A percentile compares a stretch with the other conserved stretches of the same genome.
Conservation (phyloP, 2,888 invertebrate species). For the Sphinx pinastri region DNA sequence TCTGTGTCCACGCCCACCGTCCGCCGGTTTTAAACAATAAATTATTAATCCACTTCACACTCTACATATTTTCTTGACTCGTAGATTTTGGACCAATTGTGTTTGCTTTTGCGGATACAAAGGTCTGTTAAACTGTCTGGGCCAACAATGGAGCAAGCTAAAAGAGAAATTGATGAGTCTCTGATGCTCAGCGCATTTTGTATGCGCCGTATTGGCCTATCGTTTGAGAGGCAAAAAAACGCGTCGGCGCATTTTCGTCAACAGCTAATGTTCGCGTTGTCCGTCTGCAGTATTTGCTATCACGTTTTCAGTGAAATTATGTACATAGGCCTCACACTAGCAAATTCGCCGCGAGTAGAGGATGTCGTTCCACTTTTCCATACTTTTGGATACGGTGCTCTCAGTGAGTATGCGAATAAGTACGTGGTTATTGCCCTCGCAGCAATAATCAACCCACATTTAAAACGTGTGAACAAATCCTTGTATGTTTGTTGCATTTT, state of each 20-base stretch:
- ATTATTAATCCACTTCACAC: slow-evolving; percentile 29
- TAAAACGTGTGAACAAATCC: not conserved
- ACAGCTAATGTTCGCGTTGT: slow-evolving; percentile 60
- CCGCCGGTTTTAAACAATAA: slow-evolving; percentile 33
- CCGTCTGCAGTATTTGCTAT: slow-evolving; percentile 65
- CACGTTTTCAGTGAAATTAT: slow-evolving; percentile 75
- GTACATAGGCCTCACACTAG: slow-evolving; percentile 69
- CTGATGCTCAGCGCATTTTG: slow-evolving; percentile 62
- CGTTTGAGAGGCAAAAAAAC: slow-evolving; percentile 57
- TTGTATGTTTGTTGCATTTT: slow-evolving; percentile 1
- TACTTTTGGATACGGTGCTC: slow-evolving; percentile 74
- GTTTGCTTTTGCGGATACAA: slow-evolving; percentile 36
- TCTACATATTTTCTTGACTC: slow-evolving; percentile 26
- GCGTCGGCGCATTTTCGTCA: slow-evolving; percentile 51
- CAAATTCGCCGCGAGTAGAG: slow-evolving; percentile 73
- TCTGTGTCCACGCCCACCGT: slow-evolving; percentile 36
- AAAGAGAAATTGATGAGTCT: slow-evolving; percentile 66
- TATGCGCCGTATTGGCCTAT: slow-evolving; percentile 68
- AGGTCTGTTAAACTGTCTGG: slow-evolving; percentile 55
- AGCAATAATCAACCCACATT: slow-evolving; percentile 22
- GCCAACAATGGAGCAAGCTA: slow-evolving; percentile 54
- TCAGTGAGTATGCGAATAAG: slow-evolving; percentile 61
- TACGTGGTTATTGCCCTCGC: slow-evolving; percentile 17
- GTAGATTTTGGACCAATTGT: slow-evolving; percentile 29
- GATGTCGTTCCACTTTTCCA: slow-evolving; percentile 77